Evolutionary conservation across 2,113 vertebrate genomes (phyloP).

Genomic region (Datnioides undecimradiatus): DNA sequence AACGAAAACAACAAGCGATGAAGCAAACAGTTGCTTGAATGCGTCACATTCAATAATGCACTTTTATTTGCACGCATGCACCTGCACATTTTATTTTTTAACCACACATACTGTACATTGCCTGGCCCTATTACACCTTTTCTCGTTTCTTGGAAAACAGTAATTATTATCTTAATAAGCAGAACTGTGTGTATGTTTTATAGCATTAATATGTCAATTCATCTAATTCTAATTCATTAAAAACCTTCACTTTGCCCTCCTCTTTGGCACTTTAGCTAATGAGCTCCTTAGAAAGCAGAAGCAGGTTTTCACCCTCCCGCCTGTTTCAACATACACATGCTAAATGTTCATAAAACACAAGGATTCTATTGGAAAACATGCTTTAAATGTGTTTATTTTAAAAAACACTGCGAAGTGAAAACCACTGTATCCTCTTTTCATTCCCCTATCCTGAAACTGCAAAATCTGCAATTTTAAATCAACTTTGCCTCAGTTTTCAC

Average conservation of each 20-base stretch:
- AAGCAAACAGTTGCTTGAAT: too few species aligned
- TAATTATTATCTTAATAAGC: background rate
- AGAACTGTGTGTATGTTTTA: background rate
- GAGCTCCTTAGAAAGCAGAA: background rate
- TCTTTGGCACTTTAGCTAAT: background rate
- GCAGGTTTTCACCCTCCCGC: background rate
- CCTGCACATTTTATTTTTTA: too few species aligned
- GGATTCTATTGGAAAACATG: background rate
- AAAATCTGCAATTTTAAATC: background rate
- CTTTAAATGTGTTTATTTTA: background rate
- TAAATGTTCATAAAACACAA: too few species aligned
- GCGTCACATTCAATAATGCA: too few species aligned
- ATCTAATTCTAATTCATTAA: background rate
- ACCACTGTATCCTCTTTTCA: conserved; percentile 37
- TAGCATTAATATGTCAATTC: background rate
- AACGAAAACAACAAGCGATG: too few species aligned
- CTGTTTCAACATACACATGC: background rate
- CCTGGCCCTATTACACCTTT: background rate
- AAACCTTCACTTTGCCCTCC: background rate
- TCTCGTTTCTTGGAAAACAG: background rate
- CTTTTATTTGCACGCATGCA: too few species aligned
- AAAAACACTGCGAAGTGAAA: background rate
- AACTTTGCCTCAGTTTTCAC: background rate
- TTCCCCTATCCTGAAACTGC: background rate
- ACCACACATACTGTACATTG: too few species aligned